Evolutionary conservation across 1,140 invertebrate genomes (phyloP), one percentile per base, ranked within the genome.

Genomic region (Nomia melanderi): DNA sequence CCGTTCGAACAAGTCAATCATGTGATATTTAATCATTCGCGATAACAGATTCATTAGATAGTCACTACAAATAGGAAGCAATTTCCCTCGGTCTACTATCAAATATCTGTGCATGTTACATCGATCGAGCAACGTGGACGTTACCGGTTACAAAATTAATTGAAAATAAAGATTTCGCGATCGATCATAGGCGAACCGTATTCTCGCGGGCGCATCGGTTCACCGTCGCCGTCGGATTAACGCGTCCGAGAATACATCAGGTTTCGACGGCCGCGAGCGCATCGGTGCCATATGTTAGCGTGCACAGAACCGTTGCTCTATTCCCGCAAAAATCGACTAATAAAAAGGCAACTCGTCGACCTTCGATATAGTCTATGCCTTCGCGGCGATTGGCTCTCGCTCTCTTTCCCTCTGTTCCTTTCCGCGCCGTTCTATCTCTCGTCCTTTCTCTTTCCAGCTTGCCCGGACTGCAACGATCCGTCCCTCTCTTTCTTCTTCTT

Each of bases 281-380:
- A 81, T 86, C 83, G 60, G 56, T 29, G 64, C 78, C 86, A 87
- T 88, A 88, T 88, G 86, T 81, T 88, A 88, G 78, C 80, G 62
- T 72, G 82, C 72, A 69, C 71, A 8, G 77, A 83, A 69, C 76
- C 65, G 59, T 80, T 86, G 81, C 83, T 81, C 83, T 82, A 82
- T 86, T 84, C 63, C 76, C 78, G 79, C 79, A 87, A 88, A 88
- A 87, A 88, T 83, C 84, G 75, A 66, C 77, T 75, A 84, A 89
- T 87, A 87, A 88, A 84, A 85, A 88, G 76, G 63, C 81, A 88
- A 88, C 89, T 85, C 73, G 90, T 89, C 88, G 90, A 91, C 90
- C 90, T 91, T 91, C 90, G 88, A 88, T 88, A 85, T 87, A 87
- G 83, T 85, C 84, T 86, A 86, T 80, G 62, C 81, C 77, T 83